Evolutionary conservation across 2,888 invertebrate species (phyloP).

Genomic region (Petrophora chlorosata): DNA sequence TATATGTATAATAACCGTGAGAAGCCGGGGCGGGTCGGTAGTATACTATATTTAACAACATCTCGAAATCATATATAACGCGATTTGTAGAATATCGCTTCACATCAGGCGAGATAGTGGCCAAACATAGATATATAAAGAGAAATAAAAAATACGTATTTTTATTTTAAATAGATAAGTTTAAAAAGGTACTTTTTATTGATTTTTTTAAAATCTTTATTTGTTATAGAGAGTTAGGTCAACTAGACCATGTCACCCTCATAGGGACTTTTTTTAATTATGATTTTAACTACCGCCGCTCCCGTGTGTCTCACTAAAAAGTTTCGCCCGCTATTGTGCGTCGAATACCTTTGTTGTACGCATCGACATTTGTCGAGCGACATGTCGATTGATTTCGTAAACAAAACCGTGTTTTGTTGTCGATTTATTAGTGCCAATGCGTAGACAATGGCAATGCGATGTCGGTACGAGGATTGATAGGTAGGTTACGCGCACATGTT

Average conservation of each 20-base stretch:
- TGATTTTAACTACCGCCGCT: neutral
- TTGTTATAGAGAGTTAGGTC: neutral
- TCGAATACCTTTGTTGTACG: constrained; percentile 61
- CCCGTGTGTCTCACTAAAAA: constrained; percentile 61
- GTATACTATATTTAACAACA: no score
- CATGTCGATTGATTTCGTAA: constrained; percentile 75
- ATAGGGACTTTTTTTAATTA: no score
- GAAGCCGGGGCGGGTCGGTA: no score
- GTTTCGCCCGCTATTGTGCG: constrained; percentile 60
- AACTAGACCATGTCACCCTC: no score
- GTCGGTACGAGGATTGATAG: constrained; percentile 40
- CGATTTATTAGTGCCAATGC: constrained; percentile 66
- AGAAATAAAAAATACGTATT: no score
- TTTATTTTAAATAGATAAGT: no score
- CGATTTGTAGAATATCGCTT: no score
- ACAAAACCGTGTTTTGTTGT: constrained; percentile 71
- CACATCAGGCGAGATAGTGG: no score
- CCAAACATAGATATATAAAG: no score
- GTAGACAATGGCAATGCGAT: constrained; percentile 49
- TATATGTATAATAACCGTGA: no score
- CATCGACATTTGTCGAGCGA: constrained; percentile 73
- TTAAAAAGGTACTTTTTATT: no score
- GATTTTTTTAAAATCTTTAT: neutral
- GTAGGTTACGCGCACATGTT: constrained; percentile 55
- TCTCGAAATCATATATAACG: no score